Base-by-base conservation (phyloP, 2,888 invertebrate species). In the Melangyna quadrimaculata region DNA sequence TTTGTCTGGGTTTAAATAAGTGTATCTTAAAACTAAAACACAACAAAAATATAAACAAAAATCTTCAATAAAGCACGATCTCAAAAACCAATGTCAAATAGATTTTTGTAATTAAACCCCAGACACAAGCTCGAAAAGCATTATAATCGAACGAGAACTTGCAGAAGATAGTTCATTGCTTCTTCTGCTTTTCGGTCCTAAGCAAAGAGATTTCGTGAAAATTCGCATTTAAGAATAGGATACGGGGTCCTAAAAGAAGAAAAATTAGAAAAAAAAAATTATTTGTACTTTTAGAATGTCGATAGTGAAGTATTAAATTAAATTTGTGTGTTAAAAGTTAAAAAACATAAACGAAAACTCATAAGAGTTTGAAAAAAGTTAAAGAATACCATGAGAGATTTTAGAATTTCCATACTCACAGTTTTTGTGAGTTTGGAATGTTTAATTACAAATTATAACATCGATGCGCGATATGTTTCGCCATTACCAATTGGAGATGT, bases 41-140 rank as follows among this genome's bases (percentile, higher is more conserved):
- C 14, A 27, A 48, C 12, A 51, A 51, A 29, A 19, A 43, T 4
- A 17, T 9, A 67, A 35, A 22, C 29, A 32, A 70, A 27, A 55
- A 24, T 29, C 29, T 9, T 4, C n/a, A 55, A 86, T 65, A 81
- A 86, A 86, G 86, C 77, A 81, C 81, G 86, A 86, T 59, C 57
- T 81, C 40, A 73, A 86, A 70, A 48, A n/a, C 29, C 81, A 86
- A 78, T 81, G 81, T 78, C 73, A 71, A 43, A 57, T 65, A 70
- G 67, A 69, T 71, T 86, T 80, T 86, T 22, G 81, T 78, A 86
- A 86, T 86, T 86, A 65, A 86, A 86, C 73, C 51, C 59, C 59
- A 48, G 70, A 57, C 81, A 70, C 69, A 61, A 32, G 35, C 74
- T 81, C 77, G 81, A 86, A 86, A 81, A 81, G 43, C 57, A 86